Base-by-base conservation (phyloP, 2,888 invertebrate species). In the Drosophila neutralis region DNA sequence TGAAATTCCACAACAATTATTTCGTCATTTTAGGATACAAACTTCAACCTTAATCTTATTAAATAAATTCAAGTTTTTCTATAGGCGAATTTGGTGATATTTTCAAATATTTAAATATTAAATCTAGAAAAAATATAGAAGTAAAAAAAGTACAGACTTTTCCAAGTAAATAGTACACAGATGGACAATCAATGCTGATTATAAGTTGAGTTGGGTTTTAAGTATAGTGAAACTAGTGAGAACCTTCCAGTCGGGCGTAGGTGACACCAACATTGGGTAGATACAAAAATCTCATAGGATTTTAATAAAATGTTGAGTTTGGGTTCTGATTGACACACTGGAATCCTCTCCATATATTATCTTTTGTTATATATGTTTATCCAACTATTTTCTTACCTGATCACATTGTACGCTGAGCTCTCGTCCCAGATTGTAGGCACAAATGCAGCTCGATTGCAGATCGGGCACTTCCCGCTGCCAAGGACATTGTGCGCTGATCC, bases 321-420 rank as follows among this genome's bases (percentile, higher is more conserved):
- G 18, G 3, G 15, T 6, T 36, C 35, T 7, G 18, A 38, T 36
- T 36, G 15, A 15, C 7, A 2, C 3, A 21, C 11, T n/a, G 40
- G 1, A 45, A 45, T 15, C 7, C 45, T 15, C 15, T 15, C 10
- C 4, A 21, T 2, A 18, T 40, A 10, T n/a, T 38, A 18, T 8
- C 1, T n/a, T 42, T n/a, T 21, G 21, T 21, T 21, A 21, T 3
- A 42, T 13, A 13, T 21, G 7, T 15, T 21, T 24, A 24, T 0
- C 1, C 35, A 48, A 18, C 4, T 0, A 5, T 2, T 7, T 58
- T 0, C 65, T 84, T 93, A 95, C 95, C 94, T 97, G 96, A 93
- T 97, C 97, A 93, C 98, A 98, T 93, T 98, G 98, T 77, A 98
- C 96, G 38, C 97, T 97, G 18, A 98, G 94, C 92, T 97, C 97